phyloP scores from a whole-genome alignment of 2,113 vertebrate species.

The Glaucidium brasilianum region DNA sequence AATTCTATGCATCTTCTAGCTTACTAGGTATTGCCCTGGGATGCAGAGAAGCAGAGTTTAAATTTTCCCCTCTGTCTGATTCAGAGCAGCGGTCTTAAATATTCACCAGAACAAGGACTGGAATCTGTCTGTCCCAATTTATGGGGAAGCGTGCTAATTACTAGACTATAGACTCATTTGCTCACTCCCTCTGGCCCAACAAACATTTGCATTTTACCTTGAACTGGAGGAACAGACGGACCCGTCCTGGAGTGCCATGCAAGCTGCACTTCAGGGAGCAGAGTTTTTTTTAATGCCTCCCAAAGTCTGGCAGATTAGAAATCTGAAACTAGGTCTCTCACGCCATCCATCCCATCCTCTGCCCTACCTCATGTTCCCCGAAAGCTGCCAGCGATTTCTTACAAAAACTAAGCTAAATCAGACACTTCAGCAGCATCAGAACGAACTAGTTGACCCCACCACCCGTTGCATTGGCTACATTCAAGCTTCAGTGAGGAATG shows the following conservation, averaged over 20 bases:
- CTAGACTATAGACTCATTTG: slow-evolving; percentile 52
- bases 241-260: not conserved
- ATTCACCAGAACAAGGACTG: slow-evolving; percentile 34
- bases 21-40: not conserved
- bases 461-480: fast-evolving
- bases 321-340: not conserved
- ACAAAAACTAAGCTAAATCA: not conserved
- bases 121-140: slow-evolving; percentile 34
- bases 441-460: not conserved
- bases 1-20: not conserved
- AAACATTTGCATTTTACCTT: slow-evolving; percentile 53
- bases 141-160: slow-evolving; percentile 28
- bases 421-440: not conserved
- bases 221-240: not conserved
- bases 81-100: slow-evolving; percentile 10
- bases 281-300: not conserved
- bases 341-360: not conserved
- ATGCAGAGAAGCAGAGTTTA: not conserved
- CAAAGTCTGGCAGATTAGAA: not conserved
- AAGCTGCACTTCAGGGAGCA: fast-evolving
- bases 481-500: not conserved
- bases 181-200: slow-evolving; percentile 34
- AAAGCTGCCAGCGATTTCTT: not conserved
- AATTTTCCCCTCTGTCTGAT: slow-evolving; percentile 3
- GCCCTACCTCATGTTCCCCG: not conserved